Conservation (phyloP, 2,888 invertebrate species). For the Coecobrya sp. region DNA sequence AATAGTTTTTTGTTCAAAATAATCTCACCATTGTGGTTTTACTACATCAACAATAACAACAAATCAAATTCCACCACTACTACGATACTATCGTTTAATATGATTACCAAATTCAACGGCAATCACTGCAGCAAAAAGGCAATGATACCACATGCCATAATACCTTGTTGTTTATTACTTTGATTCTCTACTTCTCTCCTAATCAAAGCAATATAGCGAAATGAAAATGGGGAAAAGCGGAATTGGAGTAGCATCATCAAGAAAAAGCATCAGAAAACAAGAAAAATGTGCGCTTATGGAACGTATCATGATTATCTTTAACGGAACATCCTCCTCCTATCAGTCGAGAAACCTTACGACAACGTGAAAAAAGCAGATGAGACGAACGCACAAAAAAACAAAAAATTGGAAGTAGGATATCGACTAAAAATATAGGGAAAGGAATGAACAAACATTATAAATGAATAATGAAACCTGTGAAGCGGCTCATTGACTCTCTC, state of each 20-base stretch:
- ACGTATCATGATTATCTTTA: slow-evolving; percentile 31
- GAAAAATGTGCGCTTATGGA: slow-evolving; percentile 20
- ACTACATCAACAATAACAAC: not conserved
- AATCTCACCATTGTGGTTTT: slow-evolving; percentile 28
- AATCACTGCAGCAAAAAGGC: not conserved
- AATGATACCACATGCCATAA: slow-evolving; percentile 1
- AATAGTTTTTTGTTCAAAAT: slow-evolving; percentile 14
- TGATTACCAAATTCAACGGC: slow-evolving; percentile 8
- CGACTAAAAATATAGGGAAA: not conserved
- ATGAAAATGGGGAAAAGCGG: slow-evolving; percentile 47
- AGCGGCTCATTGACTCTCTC: slow-evolving; percentile 68
- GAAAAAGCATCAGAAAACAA: slow-evolving; percentile 5
- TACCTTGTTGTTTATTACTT: not conserved
- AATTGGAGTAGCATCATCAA: slow-evolving; percentile 15
- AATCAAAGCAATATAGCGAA: not conserved
- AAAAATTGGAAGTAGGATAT: not conserved
- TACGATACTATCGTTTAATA: not conserved
- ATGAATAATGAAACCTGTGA: slow-evolving; percentile 72
- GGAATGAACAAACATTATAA: slow-evolving; percentile 66
- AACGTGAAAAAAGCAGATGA: not conserved
- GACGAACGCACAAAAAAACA: not conserved
- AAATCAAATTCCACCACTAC: not conserved
- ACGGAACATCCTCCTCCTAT: not conserved
- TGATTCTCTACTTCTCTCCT: slow-evolving; percentile 1
- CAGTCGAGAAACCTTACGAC: not conserved